Evolutionary conservation across 2,888 invertebrate genomes (phyloP), one percentile per base, ranked within the genome.

Genomic region (Metallyticus violacea): DNA sequence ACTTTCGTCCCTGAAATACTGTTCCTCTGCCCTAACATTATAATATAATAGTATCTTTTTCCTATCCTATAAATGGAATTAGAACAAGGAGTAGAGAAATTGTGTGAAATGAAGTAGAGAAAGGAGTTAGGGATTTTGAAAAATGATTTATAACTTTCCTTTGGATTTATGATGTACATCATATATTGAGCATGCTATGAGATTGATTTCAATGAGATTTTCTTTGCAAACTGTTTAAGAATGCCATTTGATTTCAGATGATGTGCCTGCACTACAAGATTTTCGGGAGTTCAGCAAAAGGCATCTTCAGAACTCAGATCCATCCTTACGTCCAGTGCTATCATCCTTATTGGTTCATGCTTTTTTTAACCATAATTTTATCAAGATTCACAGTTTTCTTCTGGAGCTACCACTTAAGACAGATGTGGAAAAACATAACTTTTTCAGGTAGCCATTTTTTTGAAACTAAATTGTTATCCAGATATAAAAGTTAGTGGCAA

Each of bases 361-460:
- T 81, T 96, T 97, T 91, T 97, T 96, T 90, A 96, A 96, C 89
- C 97, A 97, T 90, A 96, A 97, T 90, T 97, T 98, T 91, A 95
- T 98, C 88, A 93, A 94, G 27, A 96, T 98, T 89, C 95, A 97
- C 91, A 95, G 96, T 88, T 98, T 97, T 92, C 92, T 98, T 0
- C 95, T 95, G 89, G 96, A 97, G 90, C 92, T 98, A 85, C 96
- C 98, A 0, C 91, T 98, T 77, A 97, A 98, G 91, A 93, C 93
- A 86, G 95, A 96, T 89, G 93, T 93, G 85, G 97, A 97, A 89
- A 97, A 96, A 90, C 93, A 94, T 88, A 92, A 94, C 86, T 98
- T 98, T 91, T 98, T 98, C 91, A 93, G 94, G 94, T 83, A 15
- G 77, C 9, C 26, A 26, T 62, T 62, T 62, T 15, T 62, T 15